A percentile compares a stretch with the other conserved stretches of the same genome.
These are phyloP conservation scores for Miniopterus natalensis DNA, from an alignment of 2,113 vertebrate genomes.

Conservation along the genomic window DNA sequence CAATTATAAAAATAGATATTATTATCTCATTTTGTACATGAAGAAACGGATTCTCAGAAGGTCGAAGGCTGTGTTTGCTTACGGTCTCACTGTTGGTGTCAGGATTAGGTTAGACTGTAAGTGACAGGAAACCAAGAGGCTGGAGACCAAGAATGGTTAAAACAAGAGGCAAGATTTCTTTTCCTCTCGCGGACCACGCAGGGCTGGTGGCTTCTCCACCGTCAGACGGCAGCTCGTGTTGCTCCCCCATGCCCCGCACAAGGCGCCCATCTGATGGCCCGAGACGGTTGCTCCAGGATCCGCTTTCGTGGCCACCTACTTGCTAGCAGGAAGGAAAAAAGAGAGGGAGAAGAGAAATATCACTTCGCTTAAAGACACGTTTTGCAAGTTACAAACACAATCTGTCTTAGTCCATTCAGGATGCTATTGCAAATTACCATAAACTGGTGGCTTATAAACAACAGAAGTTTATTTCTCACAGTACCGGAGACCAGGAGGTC, in stretches of 20 bases:
- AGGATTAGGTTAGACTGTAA: background rate
- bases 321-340: background rate
- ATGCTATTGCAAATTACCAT: background rate
- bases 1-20: background rate
- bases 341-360: background rate
- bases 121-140: background rate
- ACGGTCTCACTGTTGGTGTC: background rate
- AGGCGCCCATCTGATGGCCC: background rate
- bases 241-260: background rate
- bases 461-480: background rate
- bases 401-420: background rate
- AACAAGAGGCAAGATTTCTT: background rate
- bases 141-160: background rate
- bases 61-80: background rate
- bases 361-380: background rate
- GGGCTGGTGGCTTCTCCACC: background rate
- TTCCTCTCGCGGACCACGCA: background rate
- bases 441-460: background rate
- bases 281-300: background rate
- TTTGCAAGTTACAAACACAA: background rate
- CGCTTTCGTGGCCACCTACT: background rate
- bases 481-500: background rate
- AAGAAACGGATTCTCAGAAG: background rate
- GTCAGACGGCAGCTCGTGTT: background rate
- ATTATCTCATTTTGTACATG: constrained; percentile 14